These are phyloP conservation scores for Harpagifer antarcticus DNA, from an alignment of 2,797 vertebrate genomes.

Conservation along the genomic window DNA sequence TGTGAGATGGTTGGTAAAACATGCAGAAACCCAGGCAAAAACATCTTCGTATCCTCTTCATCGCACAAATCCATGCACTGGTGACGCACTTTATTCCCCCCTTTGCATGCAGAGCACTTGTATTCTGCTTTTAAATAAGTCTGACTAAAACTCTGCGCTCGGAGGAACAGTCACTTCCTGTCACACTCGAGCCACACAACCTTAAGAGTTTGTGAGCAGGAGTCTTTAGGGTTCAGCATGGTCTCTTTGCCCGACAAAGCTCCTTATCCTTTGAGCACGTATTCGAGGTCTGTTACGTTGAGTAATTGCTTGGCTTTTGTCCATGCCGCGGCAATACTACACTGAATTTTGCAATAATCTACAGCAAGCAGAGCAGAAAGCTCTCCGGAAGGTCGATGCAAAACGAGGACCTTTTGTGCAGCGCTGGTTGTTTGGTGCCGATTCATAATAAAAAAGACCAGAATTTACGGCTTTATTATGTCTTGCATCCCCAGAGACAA, in stretches of 20 bases:
- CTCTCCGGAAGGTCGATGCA: not conserved
- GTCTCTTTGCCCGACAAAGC: conserved; percentile 8
- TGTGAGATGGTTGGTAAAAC: conserved; percentile 48
- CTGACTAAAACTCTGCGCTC: conserved; percentile 82
- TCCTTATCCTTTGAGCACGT: not conserved
- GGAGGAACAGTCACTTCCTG: conserved; percentile 67
- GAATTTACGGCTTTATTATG: conserved; percentile 9
- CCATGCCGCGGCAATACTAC: not conserved
- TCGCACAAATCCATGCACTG: conserved; percentile 64
- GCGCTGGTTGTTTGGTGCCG: not conserved
- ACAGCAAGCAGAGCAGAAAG: not conserved
- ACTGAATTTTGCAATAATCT: not conserved
- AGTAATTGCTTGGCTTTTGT: not conserved
- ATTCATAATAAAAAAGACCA: conserved; percentile 6
- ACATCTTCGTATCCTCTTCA: conserved; percentile 28
- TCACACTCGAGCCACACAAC: conserved; percentile 39
- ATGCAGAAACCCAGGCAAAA: conserved; percentile 62
- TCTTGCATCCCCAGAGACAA: conserved; percentile 1
- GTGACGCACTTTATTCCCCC: conserved; percentile 5
- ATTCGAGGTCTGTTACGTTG: too few species aligned
- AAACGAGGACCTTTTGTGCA: not conserved
- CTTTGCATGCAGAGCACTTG: conserved; percentile 58
- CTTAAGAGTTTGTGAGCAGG: conserved; percentile 30
- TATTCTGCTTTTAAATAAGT: conserved; percentile 11
- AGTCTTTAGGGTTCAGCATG: conserved; percentile 26